phyloP scores from a whole-genome alignment of 1,140 invertebrate genomes.

The Zaprionus vittiger region DNA sequence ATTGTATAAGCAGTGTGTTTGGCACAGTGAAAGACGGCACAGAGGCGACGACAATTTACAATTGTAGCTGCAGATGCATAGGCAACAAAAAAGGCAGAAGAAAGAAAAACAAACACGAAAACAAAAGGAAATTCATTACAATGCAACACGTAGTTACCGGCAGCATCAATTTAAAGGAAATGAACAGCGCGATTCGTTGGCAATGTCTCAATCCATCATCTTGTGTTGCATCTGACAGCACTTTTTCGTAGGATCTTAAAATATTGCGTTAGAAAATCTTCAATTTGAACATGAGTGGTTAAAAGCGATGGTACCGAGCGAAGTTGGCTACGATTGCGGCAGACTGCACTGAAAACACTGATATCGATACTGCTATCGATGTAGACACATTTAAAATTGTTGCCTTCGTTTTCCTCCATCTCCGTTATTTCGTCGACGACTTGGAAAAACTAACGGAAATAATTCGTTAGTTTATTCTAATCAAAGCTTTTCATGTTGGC shows the following conservation, averaged over 20 bases:
- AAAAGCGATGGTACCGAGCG: not conserved
- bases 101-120: conserved; percentile 27
- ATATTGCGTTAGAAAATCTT: not conserved
- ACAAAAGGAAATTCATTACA: conserved; percentile 28
- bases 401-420: no score
- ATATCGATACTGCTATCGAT: not conserved
- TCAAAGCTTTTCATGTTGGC: no score
- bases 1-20: conserved; percentile 15
- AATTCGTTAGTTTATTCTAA: no score
- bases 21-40: conserved; percentile 20
- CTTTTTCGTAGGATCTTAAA: conserved; percentile 1
- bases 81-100: conserved; percentile 32
- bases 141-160: conserved; percentile 27
- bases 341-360: not conserved
- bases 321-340: not conserved
- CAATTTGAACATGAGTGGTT: not conserved
- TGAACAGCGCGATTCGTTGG: conserved; percentile 19
- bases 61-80: conserved; percentile 23
- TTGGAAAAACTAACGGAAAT: no score
- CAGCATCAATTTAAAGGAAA: conserved; percentile 31
- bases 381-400: no score
- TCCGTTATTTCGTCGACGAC: no score
- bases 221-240: conserved; percentile 21
- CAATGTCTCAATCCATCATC: conserved; percentile 39
- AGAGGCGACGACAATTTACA: conserved; percentile 23